Percentiles rank a stretch among this genome's conserved stretches.
phyloP scores from a whole-genome alignment of 2,888 invertebrate species.

The Brenthis daphne region DNA sequence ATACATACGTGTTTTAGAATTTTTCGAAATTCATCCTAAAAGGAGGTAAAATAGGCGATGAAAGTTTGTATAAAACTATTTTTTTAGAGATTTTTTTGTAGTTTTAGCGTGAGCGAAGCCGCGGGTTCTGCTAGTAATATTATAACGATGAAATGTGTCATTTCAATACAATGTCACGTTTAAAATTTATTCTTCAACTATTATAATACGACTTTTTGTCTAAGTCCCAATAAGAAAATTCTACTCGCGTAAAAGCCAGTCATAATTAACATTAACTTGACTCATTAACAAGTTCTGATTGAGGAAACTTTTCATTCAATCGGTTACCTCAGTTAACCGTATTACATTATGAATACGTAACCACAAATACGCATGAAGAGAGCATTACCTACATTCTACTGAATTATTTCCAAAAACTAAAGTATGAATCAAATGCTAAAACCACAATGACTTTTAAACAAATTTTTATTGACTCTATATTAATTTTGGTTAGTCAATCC shows the following conservation, averaged over 20 bases:
- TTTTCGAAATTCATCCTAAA: no score
- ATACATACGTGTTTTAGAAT: no score
- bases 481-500: no score
- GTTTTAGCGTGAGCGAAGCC: no score
- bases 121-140: background rate
- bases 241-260: background rate
- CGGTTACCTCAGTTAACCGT: constrained; percentile 5
- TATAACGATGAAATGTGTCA: background rate
- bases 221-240: background rate
- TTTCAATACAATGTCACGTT: background rate
- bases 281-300: background rate
- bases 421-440: constrained; percentile 7
- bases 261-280: constrained; percentile 3
- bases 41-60: no score
- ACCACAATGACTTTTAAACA: no score
- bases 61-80: no score
- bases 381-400: constrained; percentile 2
- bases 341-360: background rate
- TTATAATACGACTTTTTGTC: no score
- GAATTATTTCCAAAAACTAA: background rate
- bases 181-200: background rate
- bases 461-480: no score
- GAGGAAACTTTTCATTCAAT: background rate
- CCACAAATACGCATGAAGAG: constrained; percentile 11
- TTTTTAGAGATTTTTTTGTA: no score